Evolutionary conservation across 2,888 invertebrate genomes (phyloP), one percentile per base, ranked within the genome.

Genomic region (Lithosia quadra): DNA sequence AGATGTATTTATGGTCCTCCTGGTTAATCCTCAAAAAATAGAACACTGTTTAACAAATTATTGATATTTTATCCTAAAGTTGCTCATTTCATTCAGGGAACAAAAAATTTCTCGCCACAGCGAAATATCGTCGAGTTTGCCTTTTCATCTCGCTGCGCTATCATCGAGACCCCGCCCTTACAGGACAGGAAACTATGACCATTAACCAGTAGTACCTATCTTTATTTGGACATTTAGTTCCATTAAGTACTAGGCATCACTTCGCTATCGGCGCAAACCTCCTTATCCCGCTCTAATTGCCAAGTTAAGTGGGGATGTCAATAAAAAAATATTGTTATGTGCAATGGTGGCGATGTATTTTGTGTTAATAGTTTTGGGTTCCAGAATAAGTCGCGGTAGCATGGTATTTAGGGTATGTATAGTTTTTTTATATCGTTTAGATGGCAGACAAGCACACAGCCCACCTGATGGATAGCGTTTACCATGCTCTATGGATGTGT

Each of bases 311-410:
- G n/a, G 49, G 49, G 49, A 49, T 2, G 49, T 15, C 49, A 49
- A 49, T 49, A 49, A 49, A 49, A 49, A 49, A 49, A 49, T 7
- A 49, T 49, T n/a, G 49, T 49, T 49, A 49, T n/a, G 49, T 49
- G 7, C 49, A n/a, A 49, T 9, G 49, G n/a, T n/a, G 7, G 49
- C 49, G 49, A 49, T 49, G 2, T 43, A 18, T 43, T 43, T 15
- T 49, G n/a, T 49, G 49, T 49, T 49, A 49, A 49, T 49, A 49
- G 49, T 49, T 49, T 49, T 49, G n/a, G 49, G 49, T n/a, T 49
- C 18, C 18, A n/a, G n/a, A 49, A 49, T 49, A 28, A 28, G 28
- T 28, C 28, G 49, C 1, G 49, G 18, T 18, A 18, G 39, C 18
- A 18, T 15, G 1, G 43, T 18, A 7, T 39, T n/a, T n/a, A n/a